Evolutionary conservation across 2,797 vertebrate genomes (phyloP).

Genomic region (Knipowitschia caucasica): DNA sequence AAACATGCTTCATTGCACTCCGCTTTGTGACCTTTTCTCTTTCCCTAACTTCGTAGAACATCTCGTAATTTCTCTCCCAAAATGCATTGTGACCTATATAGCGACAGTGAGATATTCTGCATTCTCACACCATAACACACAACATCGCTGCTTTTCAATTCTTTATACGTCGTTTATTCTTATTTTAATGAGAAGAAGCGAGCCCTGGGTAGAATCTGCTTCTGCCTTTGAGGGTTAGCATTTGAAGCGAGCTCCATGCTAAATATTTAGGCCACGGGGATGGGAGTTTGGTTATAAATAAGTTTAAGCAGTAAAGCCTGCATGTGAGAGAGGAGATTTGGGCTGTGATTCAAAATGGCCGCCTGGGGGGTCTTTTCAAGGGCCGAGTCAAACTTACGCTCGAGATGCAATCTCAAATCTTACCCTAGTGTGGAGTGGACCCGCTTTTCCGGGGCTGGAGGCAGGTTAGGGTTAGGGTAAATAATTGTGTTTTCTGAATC

Average conservation of each 20-base stretch:
- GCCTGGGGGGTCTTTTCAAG: background rate
- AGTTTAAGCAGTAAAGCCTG: constrained; percentile 35
- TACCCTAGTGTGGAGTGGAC: background rate
- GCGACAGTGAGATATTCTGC: background rate
- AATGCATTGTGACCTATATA: background rate
- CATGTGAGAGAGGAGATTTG: constrained; percentile 29
- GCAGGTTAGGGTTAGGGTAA: background rate
- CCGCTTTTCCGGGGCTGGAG: background rate
- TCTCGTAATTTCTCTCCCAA: background rate
- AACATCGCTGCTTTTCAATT: background rate
- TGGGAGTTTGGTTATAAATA: constrained; percentile 44
- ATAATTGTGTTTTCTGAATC: background rate
- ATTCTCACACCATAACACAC: background rate
- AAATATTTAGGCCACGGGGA: constrained; percentile 48
- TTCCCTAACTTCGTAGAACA: background rate
- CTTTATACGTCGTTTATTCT: constrained; percentile 20
- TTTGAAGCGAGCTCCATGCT: constrained; percentile 38
- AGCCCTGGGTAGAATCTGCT: constrained; percentile 15
- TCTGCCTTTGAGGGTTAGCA: constrained; percentile 27
- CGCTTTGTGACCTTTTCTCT: background rate
- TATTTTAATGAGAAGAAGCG: constrained; percentile 28
- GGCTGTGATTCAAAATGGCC: constrained; percentile 12
- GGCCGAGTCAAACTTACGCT: background rate
- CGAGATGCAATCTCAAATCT: background rate
- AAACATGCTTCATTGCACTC: too few relatives aligned